These are phyloP conservation scores for Anhinga anhinga DNA, from an alignment of 2,113 vertebrate genomes.

Conservation along the genomic window DNA sequence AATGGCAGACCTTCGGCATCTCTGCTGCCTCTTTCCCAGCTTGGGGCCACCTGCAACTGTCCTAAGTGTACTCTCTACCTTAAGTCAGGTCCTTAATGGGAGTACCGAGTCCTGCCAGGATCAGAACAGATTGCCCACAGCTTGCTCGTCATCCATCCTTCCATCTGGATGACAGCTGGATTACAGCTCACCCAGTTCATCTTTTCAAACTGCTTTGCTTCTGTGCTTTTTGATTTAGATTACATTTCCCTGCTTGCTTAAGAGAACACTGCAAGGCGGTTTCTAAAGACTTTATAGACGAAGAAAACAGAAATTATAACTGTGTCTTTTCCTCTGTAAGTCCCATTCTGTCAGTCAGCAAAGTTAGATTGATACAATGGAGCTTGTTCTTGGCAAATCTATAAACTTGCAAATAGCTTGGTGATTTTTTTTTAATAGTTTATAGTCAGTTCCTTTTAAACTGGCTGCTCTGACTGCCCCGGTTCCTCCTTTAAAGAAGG, in stretches of 20 bases:
- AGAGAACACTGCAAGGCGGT: not conserved
- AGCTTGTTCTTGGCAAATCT: not conserved
- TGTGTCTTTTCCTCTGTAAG: not conserved
- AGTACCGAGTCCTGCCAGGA: not conserved
- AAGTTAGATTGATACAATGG: accelerated
- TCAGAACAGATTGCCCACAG: not conserved
- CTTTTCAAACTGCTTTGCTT: not conserved
- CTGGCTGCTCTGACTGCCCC: not conserved
- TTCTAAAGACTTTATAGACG: not conserved
- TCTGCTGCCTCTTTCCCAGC: not conserved
- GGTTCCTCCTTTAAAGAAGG: not conserved
- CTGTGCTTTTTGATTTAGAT: not conserved
- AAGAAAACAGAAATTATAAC: not conserved
- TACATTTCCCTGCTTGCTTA: not conserved
- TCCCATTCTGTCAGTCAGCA: not conserved
- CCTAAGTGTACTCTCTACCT: accelerated
- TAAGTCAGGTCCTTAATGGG: not conserved
- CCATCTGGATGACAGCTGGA: not conserved
- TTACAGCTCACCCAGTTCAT: not conserved
- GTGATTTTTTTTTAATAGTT: not conserved
- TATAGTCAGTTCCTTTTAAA: not conserved
- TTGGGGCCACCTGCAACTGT: not conserved
- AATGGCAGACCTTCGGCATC: not conserved
- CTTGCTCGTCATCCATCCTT: not conserved
- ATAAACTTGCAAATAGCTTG: not conserved